Evolutionary conservation across 2,113 vertebrate genomes (phyloP).

Genomic region (Platycercus adscitus): DNA sequence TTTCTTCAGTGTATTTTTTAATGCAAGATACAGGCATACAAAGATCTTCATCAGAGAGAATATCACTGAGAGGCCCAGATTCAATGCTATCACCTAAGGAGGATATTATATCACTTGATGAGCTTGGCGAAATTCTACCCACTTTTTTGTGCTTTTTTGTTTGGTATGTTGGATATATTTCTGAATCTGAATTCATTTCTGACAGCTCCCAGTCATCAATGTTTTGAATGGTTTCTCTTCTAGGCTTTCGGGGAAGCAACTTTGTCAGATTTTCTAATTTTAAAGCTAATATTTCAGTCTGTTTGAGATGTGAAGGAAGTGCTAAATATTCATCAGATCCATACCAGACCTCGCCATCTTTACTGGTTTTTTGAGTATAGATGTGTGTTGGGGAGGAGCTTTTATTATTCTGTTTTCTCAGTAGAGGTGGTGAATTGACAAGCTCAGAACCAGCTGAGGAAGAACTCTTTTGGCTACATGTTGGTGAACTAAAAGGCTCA

Average conservation of each 20-base stretch:
- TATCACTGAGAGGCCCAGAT: conserved; percentile 89
- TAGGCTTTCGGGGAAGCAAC: conserved; percentile 82
- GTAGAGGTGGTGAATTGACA: conserved; percentile 32
- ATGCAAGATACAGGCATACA: conserved; percentile 58
- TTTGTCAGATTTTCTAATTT: conserved; percentile 92
- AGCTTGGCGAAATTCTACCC: conserved; percentile 84
- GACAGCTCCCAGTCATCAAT: conserved; percentile 97
- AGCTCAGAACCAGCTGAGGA: conserved; percentile 68
- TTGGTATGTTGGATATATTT: conserved; percentile 73
- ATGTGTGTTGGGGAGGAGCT: conserved; percentile 31
- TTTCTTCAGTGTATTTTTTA: conserved; percentile 69
- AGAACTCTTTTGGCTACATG: conserved; percentile 27
- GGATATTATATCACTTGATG: conserved; percentile 89
- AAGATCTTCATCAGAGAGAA: conserved; percentile 87
- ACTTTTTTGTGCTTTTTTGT: conserved; percentile 75
- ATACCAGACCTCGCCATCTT: conserved; percentile 82
- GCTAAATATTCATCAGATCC: conserved; percentile 97
- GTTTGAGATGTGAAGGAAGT: conserved; percentile 90
- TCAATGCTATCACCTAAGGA: conserved; percentile 91
- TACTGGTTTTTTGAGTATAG: conserved; percentile 18
- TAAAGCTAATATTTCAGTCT: conserved; percentile 91
- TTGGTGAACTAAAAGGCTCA: conserved; percentile 51
- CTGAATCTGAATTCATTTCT: conserved; percentile 91
- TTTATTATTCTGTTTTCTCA: conserved; percentile 57
- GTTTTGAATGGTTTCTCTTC: conserved; percentile 83